Evolutionary conservation across 2,113 vertebrate species (phyloP).

Genomic region (Struthio camelus): DNA sequence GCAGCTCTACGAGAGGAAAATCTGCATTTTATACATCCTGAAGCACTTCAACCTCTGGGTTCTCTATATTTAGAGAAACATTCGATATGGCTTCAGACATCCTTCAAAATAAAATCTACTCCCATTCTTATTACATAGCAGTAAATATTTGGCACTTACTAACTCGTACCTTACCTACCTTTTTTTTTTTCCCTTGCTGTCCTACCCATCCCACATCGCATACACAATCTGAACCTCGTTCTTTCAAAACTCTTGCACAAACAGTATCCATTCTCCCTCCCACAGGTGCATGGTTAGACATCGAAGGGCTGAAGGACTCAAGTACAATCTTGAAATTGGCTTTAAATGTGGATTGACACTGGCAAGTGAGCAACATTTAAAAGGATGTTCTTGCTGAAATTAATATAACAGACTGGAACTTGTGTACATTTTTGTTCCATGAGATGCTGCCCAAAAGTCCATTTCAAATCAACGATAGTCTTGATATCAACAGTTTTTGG

Average conservation of each 20-base stretch:
- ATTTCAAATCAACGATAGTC: background rate
- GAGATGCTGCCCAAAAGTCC: background rate
- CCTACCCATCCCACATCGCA: background rate
- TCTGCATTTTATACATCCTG: conserved; percentile 65
- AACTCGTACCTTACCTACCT: background rate
- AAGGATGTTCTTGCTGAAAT: background rate
- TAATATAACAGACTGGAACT: background rate
- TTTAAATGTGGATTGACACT: background rate
- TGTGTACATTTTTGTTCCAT: background rate
- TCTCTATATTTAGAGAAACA: conserved; percentile 48
- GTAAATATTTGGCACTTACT: conserved; percentile 41
- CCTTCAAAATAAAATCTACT: conserved; percentile 25
- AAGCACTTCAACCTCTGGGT: conserved; percentile 47
- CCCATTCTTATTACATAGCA: background rate
- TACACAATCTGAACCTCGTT: background rate
- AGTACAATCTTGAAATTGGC: background rate
- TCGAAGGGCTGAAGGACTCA: background rate
- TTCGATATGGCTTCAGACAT: background rate
- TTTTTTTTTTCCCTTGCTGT: background rate
- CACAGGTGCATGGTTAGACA: background rate
- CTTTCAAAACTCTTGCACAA: background rate
- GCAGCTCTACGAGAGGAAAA: conserved; percentile 62
- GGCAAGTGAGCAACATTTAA: background rate
- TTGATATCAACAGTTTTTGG: background rate
- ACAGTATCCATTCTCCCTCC: background rate